Conservation (phyloP, 2,888 invertebrate species). For the Drosophila siamana region DNA sequence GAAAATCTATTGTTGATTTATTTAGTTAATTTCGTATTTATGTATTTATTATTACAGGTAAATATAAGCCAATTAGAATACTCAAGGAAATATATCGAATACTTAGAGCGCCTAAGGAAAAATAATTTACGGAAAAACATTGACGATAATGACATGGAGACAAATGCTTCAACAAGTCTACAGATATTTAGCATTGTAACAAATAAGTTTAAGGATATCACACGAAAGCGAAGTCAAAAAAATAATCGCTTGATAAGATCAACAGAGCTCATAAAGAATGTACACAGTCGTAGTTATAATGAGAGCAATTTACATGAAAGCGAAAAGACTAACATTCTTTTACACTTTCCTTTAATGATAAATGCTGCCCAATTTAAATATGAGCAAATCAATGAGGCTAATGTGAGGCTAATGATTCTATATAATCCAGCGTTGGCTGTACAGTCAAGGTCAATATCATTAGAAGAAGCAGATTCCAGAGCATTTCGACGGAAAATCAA, state of each 20-base stretch:
- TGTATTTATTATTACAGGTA: slow-evolving; percentile 85
- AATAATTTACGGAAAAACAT: slow-evolving; percentile 4
- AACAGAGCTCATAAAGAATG: slow-evolving; percentile 3
- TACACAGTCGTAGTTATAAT: background rate
- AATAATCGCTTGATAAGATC: slow-evolving; percentile 24
- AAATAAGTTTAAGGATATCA: slow-evolving; percentile 60
- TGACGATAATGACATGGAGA: background rate
- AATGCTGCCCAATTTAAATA: slow-evolving; percentile 53
- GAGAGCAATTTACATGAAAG: background rate
- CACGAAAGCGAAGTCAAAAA: slow-evolving; percentile 39
- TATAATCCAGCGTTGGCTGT: slow-evolving; percentile 74
- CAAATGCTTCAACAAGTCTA: slow-evolving; percentile 44
- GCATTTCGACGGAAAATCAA: slow-evolving; percentile 4
- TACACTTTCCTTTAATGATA: slow-evolving; percentile 69
- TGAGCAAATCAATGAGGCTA: slow-evolving; percentile 82
- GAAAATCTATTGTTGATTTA: no score
- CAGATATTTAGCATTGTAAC: slow-evolving; percentile 74
- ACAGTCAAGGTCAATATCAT: background rate
- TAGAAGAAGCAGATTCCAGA: background rate
- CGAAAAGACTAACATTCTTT: slow-evolving; percentile 59
- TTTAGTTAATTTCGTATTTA: no score
- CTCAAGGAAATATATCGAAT: slow-evolving; percentile 87
- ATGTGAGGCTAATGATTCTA: slow-evolving; percentile 81
- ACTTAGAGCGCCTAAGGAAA: slow-evolving; percentile 85
- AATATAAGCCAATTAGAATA: slow-evolving; percentile 89